Evolutionary conservation across 2,113 vertebrate genomes (phyloP), one percentile per base, ranked within the genome.

Genomic region (Fulmarus glacialis): DNA sequence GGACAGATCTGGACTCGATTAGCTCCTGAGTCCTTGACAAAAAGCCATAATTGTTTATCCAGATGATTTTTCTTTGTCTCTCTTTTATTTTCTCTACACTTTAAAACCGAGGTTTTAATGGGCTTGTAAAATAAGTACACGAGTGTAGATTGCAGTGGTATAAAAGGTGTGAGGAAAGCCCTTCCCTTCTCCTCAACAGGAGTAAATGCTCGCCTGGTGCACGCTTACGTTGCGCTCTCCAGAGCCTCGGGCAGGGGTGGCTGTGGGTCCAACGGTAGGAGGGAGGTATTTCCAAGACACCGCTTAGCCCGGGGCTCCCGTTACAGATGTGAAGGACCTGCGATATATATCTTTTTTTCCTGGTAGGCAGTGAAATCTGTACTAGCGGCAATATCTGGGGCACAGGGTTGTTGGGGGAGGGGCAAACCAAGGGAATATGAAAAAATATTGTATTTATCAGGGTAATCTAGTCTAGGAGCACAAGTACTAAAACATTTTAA

Each of bases 1-100:
- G 93, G 95, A 95, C 84, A 93, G 84, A 93, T 96, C 94, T 97
- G 96, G 95, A 94, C 93, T 95, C 63, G 63, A 96, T 97, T 97
- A 97, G 53, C 82, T 96, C 85, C 89, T 26, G 52, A 91, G 55
- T 81, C 94, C 66, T 95, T 96, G 97, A 97, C 89, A 96, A 79
- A 94, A 94, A 91, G 82, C 84, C 82, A 43, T 96, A 95, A 97
- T 94, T 96, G 84, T 96, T 97, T 96, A 93, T 97, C 89, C 94
- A 97, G 96, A 95, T 97, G 84, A 96, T 93, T 66, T 94, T 93
- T 56, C 94, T 91, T 91, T 93, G 82, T 90, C n/a, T 93, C 36
- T 64, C 85, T 85, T 12, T 86, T 80, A 47, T 94, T 96, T 95
- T 95, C 48, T 63, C 59, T 62, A 4, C 42, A 21, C 55, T 96